Evolutionary conservation across 2,113 vertebrate species (phyloP).

Genomic region (Zapus hudsonius): DNA sequence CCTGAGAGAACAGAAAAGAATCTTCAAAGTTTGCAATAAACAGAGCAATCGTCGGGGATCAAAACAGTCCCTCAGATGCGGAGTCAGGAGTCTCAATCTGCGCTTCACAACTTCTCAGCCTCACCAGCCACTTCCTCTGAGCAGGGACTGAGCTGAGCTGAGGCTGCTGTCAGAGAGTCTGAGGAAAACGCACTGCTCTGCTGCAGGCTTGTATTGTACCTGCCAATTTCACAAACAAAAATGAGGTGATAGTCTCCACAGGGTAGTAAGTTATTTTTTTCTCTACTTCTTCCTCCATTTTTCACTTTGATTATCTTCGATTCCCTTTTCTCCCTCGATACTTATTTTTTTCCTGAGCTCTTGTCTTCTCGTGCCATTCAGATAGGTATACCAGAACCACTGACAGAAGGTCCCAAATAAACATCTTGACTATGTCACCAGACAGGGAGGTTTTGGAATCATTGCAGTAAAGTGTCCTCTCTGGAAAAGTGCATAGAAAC

Average conservation of each 20-base stretch:
- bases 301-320: slow-evolving; percentile 39
- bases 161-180: slow-evolving; percentile 45
- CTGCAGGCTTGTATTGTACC: slow-evolving; percentile 63
- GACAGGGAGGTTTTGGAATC: background rate
- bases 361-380: background rate
- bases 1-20: slow-evolving; percentile 58
- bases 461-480: background rate
- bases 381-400: background rate
- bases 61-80: slow-evolving; percentile 51
- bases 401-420: background rate
- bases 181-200: background rate
- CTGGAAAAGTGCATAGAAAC: background rate
- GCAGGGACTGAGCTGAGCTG: background rate
- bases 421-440: background rate
- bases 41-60: slow-evolving; percentile 66
- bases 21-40: slow-evolving; percentile 73
- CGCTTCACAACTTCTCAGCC: slow-evolving; percentile 34
- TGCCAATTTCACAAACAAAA: slow-evolving; percentile 61
- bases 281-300: slow-evolving; percentile 6
- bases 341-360: slow-evolving; percentile 5
- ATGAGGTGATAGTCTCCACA: slow-evolving; percentile 47
- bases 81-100: slow-evolving; percentile 67
- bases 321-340: background rate
- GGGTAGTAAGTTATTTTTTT: slow-evolving; percentile 49
- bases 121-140: slow-evolving; percentile 48